A percentile compares a stretch with the other conserved stretches of the same genome.
Conservation (phyloP, 2,888 invertebrate species). For the Xanthorhoe designata region DNA sequence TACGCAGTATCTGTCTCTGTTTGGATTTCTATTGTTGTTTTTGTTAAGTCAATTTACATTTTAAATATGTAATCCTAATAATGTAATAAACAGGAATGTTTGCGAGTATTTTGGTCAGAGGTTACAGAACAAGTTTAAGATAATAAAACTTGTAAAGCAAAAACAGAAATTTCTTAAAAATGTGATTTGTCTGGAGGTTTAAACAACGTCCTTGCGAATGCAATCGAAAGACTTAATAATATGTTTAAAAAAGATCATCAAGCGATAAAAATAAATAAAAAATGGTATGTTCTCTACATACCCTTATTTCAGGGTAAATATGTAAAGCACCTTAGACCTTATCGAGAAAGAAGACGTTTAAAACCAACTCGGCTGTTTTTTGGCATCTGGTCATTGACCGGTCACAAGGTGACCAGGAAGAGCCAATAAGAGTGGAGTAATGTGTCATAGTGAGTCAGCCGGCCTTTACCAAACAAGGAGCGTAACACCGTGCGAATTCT, state of each 20-base stretch:
- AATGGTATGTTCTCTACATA: too few relatives aligned
- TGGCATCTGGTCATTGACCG: not conserved
- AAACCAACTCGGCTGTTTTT: not conserved
- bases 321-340: too few relatives aligned
- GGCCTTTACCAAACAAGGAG: slow-evolving; percentile 25
- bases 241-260: too few relatives aligned
- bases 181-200: too few relatives aligned
- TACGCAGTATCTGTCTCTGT: slow-evolving; percentile 9
- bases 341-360: too few relatives aligned
- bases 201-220: too few relatives aligned
- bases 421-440: not conserved
- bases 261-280: too few relatives aligned
- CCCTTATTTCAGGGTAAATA: too few relatives aligned
- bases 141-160: too few relatives aligned
- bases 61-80: not conserved
- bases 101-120: not conserved
- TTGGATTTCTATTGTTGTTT: slow-evolving; percentile 19
- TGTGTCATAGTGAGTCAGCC: slow-evolving; percentile 24
- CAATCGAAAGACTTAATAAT: too few relatives aligned
- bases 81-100: not conserved
- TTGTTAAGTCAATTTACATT: slow-evolving; percentile 3
- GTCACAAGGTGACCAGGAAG: not conserved
- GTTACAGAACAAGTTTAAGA: too few relatives aligned
- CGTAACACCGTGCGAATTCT: slow-evolving; percentile 22
- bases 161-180: too few relatives aligned